Percentiles rank a stretch among this genome's conserved stretches.
phyloP scores from a whole-genome alignment of 2,888 invertebrate genomes.

The Stenolophus ochropezus region DNA sequence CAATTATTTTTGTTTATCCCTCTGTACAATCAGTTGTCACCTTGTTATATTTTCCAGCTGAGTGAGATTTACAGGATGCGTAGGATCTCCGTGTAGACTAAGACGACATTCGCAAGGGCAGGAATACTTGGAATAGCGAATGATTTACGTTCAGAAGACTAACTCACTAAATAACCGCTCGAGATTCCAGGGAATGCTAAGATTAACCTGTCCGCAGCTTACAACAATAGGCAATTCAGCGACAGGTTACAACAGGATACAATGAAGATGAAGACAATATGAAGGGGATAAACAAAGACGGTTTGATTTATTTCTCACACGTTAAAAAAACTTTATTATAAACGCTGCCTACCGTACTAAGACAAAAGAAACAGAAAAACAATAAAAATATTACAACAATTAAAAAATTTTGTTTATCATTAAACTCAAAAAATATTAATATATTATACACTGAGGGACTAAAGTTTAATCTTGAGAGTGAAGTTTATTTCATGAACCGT shows the following conservation, averaged over 20 bases:
- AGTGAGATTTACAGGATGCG: constrained; percentile 5
- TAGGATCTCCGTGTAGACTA: background rate
- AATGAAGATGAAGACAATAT: background rate
- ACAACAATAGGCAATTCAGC: background rate
- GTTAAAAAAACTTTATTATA: no score
- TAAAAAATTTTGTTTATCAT: no score
- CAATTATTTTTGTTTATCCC: background rate
- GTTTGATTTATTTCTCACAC: no score
- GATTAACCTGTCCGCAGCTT: background rate
- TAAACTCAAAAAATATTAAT: no score
- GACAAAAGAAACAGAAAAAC: no score
- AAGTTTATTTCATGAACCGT: no score
- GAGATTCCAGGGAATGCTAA: background rate
- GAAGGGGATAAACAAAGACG: background rate
- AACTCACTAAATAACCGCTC: constrained; percentile 3
- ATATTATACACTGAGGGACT: no score
- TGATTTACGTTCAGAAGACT: constrained; percentile 23
- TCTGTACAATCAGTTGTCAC: background rate
- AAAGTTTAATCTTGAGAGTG: no score
- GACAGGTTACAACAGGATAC: background rate
- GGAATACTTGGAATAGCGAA: constrained; percentile 15
- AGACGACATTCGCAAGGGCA: background rate
- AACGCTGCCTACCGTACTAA: no score
- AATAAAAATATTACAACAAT: no score
- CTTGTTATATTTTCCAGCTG: background rate